Base-by-base conservation (phyloP, 2,888 invertebrate genomes). In the Coenonympha glycerion region DNA sequence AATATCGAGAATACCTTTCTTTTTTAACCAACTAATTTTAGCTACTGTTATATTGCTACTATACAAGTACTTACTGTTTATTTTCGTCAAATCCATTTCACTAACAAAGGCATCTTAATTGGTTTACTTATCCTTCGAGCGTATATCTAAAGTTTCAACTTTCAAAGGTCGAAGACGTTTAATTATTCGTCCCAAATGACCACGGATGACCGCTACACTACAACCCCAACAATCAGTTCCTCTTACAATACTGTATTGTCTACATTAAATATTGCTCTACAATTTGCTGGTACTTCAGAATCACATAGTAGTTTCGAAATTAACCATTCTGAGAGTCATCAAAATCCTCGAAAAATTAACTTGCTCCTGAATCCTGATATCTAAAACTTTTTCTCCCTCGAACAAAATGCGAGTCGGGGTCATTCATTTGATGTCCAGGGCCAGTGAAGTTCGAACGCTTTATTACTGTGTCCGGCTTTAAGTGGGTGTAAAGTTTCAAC, bases 401-500 rank as follows among this genome's bases (percentile, higher is more conserved):
- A 66, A 73, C 73, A 76, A 79, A 80, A 79, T 74, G 76, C 71
- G 76, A 74, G 69, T 78, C 81, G 80, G 85, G 86, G 83, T 77
- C 72, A 67, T 74, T 71, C 71, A 81, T 85, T 85, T 82, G 84
- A 84, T 82, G 85, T 83, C 79, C 84, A 81, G 79, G 78, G 77
- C 77, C 74, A 80, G 66, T 75, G 76, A 86, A 85, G 81, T 86
- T 86, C 82, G 83, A 77, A 84, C 84, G 85, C 79, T 87, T 87
- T 86, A 87, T 87, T 86, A 86, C 86, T 81, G 84, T 86, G 86
- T 86, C 87, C 87, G 84, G 85, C 82, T 84, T 80, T 86, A 87
- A 87, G 87, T 86, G 87, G 87, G 87, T 86, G 87, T 86, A 86
- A 86, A 87, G 86, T 87, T 87, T 85, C 87, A 84, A 85, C 86